phyloP scores from a whole-genome alignment of 2,888 invertebrate species.

The Aplocera efformata region DNA sequence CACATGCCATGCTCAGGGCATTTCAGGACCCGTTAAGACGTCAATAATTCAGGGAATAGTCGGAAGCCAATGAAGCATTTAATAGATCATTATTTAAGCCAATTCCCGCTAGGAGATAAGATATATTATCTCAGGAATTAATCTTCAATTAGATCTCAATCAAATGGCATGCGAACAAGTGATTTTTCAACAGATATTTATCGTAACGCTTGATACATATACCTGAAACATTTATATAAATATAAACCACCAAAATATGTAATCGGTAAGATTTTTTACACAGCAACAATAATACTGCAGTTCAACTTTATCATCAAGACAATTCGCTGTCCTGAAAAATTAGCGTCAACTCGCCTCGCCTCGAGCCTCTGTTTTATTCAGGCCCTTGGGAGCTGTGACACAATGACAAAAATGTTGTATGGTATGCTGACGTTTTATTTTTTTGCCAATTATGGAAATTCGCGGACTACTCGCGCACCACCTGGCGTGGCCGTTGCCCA shows the following conservation, averaged over 20 bases:
- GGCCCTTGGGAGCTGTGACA: slow-evolving; percentile 61
- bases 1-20: too few species aligned
- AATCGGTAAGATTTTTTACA: slow-evolving; percentile 19
- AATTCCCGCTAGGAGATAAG: slow-evolving; percentile 6
- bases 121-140: too few species aligned
- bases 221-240: too few species aligned
- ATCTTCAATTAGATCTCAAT: too few species aligned
- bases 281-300: slow-evolving; percentile 18
- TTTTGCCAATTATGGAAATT: slow-evolving; percentile 68
- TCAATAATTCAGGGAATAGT: slow-evolving; percentile 26
- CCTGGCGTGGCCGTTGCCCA: slow-evolving; percentile 44
- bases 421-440: slow-evolving; percentile 57
- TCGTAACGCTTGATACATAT: too few species aligned
- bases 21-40: slow-evolving; percentile 3
- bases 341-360: slow-evolving; percentile 56
- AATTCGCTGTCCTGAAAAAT: slow-evolving; percentile 60
- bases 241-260: too few species aligned
- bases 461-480: slow-evolving; percentile 51
- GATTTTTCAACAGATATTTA: too few species aligned
- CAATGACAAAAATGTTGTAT: slow-evolving; percentile 68
- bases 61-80: slow-evolving; percentile 22
- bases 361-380: slow-evolving; percentile 70
- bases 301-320: slow-evolving; percentile 48
- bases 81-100: slow-evolving; percentile 27
- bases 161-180: too few species aligned